Evolutionary conservation across 1,140 invertebrate species (phyloP).

Genomic region (Sipha flava): DNA sequence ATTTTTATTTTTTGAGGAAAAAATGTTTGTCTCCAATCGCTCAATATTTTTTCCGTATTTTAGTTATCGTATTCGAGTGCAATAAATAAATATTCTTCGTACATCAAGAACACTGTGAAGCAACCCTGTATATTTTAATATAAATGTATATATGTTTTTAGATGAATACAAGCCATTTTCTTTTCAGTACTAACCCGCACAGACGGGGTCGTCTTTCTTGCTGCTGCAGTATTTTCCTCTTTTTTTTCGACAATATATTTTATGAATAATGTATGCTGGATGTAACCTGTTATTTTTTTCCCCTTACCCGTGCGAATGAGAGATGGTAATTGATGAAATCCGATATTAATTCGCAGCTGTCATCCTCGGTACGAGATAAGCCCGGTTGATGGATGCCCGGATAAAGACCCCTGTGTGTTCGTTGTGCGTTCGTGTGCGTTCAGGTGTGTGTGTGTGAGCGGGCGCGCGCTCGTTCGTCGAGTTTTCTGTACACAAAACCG

Average conservation of each 20-base stretch:
- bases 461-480: too few relatives aligned
- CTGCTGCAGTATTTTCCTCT: neutral
- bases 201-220: too few relatives aligned
- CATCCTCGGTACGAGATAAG: slow-evolving; percentile 29
- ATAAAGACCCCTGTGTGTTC: slow-evolving; percentile 18
- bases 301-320: neutral
- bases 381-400: slow-evolving; percentile 18
- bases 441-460: neutral
- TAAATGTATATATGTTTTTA: too few relatives aligned
- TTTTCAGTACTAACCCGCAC: too few relatives aligned
- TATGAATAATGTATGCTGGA: slow-evolving; percentile 21
- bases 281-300: neutral
- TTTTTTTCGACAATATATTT: neutral
- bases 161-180: too few relatives aligned
- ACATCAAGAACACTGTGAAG: too few relatives aligned
- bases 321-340: slow-evolving; percentile 31
- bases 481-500: neutral
- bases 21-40: too few relatives aligned
- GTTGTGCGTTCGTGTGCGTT: neutral
- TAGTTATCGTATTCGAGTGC: too few relatives aligned
- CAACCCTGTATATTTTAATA: too few relatives aligned
- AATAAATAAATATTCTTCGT: too few relatives aligned
- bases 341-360: slow-evolving; percentile 33
- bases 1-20: too few relatives aligned
- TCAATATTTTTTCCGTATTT: too few relatives aligned